phyloP scores from a whole-genome alignment of 2,797 vertebrate genomes.

The Chloroceryle amazona region DNA sequence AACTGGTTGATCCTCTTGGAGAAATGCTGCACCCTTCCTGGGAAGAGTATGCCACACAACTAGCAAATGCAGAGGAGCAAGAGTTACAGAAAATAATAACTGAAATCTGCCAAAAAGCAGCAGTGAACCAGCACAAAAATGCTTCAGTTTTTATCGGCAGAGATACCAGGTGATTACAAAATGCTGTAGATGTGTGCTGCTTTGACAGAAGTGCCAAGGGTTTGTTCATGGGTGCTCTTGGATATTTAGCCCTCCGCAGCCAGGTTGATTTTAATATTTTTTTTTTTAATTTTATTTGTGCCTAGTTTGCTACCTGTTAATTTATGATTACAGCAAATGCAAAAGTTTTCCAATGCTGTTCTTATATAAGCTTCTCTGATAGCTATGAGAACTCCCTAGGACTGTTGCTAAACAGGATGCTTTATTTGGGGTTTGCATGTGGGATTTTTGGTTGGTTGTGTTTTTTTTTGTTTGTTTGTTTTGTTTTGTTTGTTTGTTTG shows the following conservation, averaged over 20 bases:
- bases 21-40: conserved; percentile 93
- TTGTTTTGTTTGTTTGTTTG: no score
- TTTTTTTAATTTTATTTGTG: not conserved
- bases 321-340: not conserved
- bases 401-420: not conserved
- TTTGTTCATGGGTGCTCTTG: not conserved
- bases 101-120: conserved; percentile 86
- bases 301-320: not conserved
- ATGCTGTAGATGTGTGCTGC: not conserved
- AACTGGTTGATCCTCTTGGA: conserved; percentile 94
- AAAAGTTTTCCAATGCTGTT: not conserved
- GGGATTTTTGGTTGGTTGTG: not conserved
- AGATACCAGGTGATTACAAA: conserved; percentile 90
- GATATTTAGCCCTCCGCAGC: not conserved
- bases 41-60: conserved; percentile 91
- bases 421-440: not conserved
- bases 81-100: conserved; percentile 80
- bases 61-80: conserved; percentile 91
- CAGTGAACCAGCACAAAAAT: conserved; percentile 83
- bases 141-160: conserved; percentile 88
- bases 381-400: not conserved
- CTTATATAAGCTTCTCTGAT: not conserved
- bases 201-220: not conserved
- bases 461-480: no score
- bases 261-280: not conserved